phyloP scores from a whole-genome alignment of 2,113 vertebrate genomes.

The Noctilio leporinus region DNA sequence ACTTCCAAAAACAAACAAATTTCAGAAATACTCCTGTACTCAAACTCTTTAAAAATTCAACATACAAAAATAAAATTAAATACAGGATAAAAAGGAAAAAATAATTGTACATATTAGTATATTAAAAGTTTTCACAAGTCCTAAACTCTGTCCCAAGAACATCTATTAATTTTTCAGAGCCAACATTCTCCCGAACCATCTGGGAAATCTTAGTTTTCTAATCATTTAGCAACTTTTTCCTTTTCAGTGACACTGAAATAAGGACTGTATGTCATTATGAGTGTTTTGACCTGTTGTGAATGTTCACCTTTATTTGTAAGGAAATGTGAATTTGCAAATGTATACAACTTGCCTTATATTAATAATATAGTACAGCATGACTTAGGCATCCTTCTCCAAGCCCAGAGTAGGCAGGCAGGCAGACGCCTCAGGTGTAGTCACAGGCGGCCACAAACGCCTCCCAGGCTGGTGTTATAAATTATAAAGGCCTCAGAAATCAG shows the following conservation, averaged over 20 bases:
- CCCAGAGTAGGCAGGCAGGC: background rate
- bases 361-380: background rate
- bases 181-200: background rate
- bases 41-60: background rate
- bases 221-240: background rate
- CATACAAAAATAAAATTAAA: background rate
- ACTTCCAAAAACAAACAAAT: slow-evolving; percentile 1
- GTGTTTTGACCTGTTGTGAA: background rate
- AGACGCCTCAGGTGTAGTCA: background rate
- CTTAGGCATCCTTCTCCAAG: background rate
- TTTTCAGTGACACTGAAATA: background rate
- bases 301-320: background rate
- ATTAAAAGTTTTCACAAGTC: background rate
- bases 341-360: background rate
- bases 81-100: background rate
- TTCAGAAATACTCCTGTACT: background rate
- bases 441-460: background rate
- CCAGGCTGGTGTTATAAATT: background rate
- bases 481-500: background rate
- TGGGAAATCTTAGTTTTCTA: background rate
- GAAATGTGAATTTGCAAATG: background rate
- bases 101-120: background rate
- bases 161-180: background rate
- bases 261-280: background rate
- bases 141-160: background rate